Evolutionary conservation across 2,113 vertebrate species (phyloP).

Genomic region (Carettochelys insculpta): DNA sequence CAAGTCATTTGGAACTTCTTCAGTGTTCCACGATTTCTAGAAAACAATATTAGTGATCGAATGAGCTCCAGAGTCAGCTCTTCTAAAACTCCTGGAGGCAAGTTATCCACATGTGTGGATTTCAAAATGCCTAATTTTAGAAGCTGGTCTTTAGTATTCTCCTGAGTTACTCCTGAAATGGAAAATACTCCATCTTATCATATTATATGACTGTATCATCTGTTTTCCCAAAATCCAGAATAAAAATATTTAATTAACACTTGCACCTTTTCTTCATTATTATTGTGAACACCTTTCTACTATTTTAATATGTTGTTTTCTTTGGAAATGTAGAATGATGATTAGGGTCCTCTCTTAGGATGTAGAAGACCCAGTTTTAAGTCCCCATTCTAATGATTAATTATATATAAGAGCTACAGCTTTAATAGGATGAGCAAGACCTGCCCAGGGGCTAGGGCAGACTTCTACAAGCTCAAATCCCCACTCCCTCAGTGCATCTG

Average conservation of each 20-base stretch:
- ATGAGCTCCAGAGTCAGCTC: not conserved
- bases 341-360: not conserved
- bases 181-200: not conserved
- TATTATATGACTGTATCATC: not conserved
- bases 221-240: not conserved
- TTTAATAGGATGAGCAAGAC: not conserved
- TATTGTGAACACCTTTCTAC: not conserved
- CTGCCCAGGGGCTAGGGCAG: not conserved
- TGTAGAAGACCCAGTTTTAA: not conserved
- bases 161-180: not conserved
- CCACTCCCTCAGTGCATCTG: no score
- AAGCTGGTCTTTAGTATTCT: not conserved
- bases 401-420: not conserved
- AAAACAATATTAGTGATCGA: not conserved
- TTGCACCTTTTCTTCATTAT: not conserved
- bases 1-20: not conserved
- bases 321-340: not conserved
- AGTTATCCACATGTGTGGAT: not conserved
- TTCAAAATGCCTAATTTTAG: not conserved
- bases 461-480: not conserved
- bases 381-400: not conserved
- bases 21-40: not conserved
- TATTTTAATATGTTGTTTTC: not conserved
- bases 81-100: not conserved
- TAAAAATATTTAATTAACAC: not conserved